Evolutionary conservation across 53 echinoderm and acorn worm species (phyloP), one percentile per base, ranked within the genome.

Genomic region (Antedon mediterranea): DNA sequence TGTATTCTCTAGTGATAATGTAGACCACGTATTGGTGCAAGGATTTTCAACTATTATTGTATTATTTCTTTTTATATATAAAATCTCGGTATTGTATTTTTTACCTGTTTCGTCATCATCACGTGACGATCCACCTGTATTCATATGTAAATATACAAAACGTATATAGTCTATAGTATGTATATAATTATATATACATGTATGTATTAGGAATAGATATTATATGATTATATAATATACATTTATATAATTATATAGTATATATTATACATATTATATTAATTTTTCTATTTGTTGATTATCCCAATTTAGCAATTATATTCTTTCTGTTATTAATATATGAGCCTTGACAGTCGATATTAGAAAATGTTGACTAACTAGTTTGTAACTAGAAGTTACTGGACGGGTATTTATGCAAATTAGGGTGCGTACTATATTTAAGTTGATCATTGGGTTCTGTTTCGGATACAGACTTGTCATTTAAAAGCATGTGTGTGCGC

Each of bases 321-420:
- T 57, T 57, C 57, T 57, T 57, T 57, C 57, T 57, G 9, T 57
- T 18, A 18, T 57, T 57, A 37, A 37, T 37, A 57, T 57, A 13
- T 57, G 23, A 57, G 23, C 57, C 57, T 57, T 57, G 57, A 57
- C 23, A 57, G 57, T 57, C 57, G 23, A 18, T 18, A 18, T 57
- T 57, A 26, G 23, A 57, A 57, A 13, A 23, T 11, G 57, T 57
- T 57, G 57, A 57, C 57, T 15, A 57, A 57, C 7, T 57, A 57
- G 23, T 23, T 41, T 41, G 41, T 41, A n/a, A 37, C 4, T 11
- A 37, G 7, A 57, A 13, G 57, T 57, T 57, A 37, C 57, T 57
- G 57, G 57, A 57, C 57, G 57, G 57, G 57, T 57, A 57, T 57
- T n/a, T 57, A 57, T 57, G 57, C 57, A 57, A 57, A 57, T 57